Percentiles rank a stretch among this genome's conserved stretches.
These are phyloP conservation scores for Lymantria dispar DNA, from an alignment of 2,888 invertebrate genomes.

Conservation along the genomic window DNA sequence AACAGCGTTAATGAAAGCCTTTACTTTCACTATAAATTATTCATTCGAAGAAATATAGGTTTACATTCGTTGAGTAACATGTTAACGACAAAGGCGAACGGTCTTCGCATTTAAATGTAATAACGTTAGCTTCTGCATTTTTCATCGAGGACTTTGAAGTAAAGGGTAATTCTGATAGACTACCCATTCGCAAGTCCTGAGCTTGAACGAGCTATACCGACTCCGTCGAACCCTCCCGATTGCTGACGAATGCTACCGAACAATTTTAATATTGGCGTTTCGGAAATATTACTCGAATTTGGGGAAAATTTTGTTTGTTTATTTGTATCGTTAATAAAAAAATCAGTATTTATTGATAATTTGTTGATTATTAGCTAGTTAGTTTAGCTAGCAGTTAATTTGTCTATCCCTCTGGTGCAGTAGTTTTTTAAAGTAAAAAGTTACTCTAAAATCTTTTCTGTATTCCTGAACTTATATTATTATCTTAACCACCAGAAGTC, in stretches of 20 bases:
- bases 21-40: not conserved
- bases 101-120: constrained; percentile 31
- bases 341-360: too few species aligned
- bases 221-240: constrained; percentile 28
- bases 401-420: too few species aligned
- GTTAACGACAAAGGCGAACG: not conserved
- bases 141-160: constrained; percentile 29
- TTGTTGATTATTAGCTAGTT: too few species aligned
- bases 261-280: constrained; percentile 23
- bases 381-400: too few species aligned
- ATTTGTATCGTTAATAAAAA: too few species aligned
- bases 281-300: not conserved
- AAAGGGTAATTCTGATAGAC: constrained; percentile 8
- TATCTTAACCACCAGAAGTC: too few species aligned
- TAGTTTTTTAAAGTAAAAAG: too few species aligned
- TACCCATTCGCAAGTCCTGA: constrained; percentile 13
- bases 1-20: too few species aligned
- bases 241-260: constrained; percentile 27
- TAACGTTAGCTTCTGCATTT: constrained; percentile 45
- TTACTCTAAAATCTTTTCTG: too few species aligned
- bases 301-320: constrained; percentile 1
- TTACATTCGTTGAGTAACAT: not conserved
- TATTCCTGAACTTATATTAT: too few species aligned
- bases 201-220: constrained; percentile 12
- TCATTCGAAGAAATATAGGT: not conserved